phyloP scores from a whole-genome alignment of 2,113 vertebrate species.

The Tragelaphus scriptus region DNA sequence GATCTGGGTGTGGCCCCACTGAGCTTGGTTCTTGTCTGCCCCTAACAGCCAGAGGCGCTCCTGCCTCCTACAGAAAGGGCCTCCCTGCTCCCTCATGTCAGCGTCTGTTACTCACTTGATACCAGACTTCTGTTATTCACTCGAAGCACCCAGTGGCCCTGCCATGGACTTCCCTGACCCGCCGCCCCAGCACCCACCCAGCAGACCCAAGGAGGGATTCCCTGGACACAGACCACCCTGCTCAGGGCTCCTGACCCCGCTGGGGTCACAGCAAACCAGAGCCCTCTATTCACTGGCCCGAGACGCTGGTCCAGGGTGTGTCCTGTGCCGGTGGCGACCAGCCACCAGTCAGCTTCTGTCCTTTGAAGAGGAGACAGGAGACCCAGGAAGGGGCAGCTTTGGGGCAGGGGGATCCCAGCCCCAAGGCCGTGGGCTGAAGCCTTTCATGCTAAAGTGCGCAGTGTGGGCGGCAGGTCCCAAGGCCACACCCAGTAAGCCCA shows the following conservation, averaged over 20 bases:
- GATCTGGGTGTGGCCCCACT: not conserved
- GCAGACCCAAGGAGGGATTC: not conserved
- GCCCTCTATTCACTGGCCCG: accelerated
- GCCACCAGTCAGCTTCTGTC: not conserved
- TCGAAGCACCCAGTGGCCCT: not conserved
- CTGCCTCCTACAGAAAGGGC: not conserved
- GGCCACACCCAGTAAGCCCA: not conserved
- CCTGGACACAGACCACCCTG: not conserved
- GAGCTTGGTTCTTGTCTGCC: not conserved
- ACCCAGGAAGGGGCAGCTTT: accelerated
- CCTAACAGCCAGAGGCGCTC: not conserved
- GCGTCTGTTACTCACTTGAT: not conserved
- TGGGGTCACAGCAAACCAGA: not conserved
- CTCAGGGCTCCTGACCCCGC: not conserved
- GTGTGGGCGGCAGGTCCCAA: accelerated
- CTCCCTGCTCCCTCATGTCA: not conserved
- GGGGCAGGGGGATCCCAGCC: not conserved
- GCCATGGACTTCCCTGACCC: not conserved
- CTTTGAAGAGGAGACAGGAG: not conserved
- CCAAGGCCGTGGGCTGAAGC: not conserved
- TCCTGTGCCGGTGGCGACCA: not conserved
- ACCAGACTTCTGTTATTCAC: not conserved
- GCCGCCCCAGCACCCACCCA: not conserved
- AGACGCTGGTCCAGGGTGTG: not conserved
- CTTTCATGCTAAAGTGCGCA: accelerated